Base-by-base conservation (phyloP, 2,888 invertebrate genomes). In the Luperina testacea region DNA sequence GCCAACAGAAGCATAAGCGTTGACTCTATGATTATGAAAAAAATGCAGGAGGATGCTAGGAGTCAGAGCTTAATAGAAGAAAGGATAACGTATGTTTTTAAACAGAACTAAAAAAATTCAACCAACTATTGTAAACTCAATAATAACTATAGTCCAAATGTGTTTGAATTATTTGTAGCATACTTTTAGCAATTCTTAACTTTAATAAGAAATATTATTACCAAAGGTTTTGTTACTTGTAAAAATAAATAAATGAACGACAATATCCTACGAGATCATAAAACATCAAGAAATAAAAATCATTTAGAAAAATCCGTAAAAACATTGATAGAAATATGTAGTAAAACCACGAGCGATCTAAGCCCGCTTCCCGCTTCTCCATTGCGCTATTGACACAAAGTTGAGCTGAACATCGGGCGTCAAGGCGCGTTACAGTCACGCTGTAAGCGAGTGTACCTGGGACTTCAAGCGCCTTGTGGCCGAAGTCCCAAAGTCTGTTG, bases 361-460 rank as follows among this genome's bases (percentile, higher is more conserved):
- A 53, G 7, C 8, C 70, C 86, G 83, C 88, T 87, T 0, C 1
- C 11, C 69, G 24, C 81, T 76, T 67, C 13, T 78, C 15, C 45
- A 71, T 83, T 45, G n/a, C 9, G 5, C 90, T 89, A 73, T 73
- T 73, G 71, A 57, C 70, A 72, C 75, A 87, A 91, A 92, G 92
- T 92, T 91, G 91, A 92, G 90, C 85, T 86, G 92, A 91, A 88
- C 91, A 89, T 86, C 77, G 75, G 89, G 90, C 92, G 95, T 95
- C 95, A 92, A 85, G 87, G 85, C 92, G 91, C 90, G 93, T 96
- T 95, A 95, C 85, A 91, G 89, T 94, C 94, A 94, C 84, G 77
- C 81, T 86, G 84, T 87, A 87, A 89, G 85, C 88, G 80, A 79
- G 85, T 82, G 78, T 87, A 87, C 87, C 86, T 87, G 87, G 73